Evolutionary conservation across 1,140 invertebrate species (phyloP), one percentile per base, ranked within the genome.

Genomic region (Augochlora pura): DNA sequence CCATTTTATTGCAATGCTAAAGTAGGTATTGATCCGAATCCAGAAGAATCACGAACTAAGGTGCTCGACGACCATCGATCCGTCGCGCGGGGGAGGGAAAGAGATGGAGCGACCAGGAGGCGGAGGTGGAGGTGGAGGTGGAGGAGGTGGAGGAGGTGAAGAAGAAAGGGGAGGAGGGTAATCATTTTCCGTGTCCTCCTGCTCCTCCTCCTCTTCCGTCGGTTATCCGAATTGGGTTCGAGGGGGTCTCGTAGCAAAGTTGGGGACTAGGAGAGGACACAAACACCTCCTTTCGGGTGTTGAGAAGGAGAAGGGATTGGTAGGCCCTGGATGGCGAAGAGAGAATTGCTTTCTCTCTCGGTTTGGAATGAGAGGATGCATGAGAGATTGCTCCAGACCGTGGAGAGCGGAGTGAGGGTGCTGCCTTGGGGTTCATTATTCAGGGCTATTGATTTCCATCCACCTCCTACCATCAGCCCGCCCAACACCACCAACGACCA

Each of bases 371-470:
- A 88, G 85, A 85, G 86, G 87, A 87, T 87, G 87, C 82, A 88
- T 86, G 87, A 88, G 87, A 87, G 86, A 88, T 83, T 84, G 86
- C 85, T 87, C 86, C 85, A 88, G 86, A 86, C 83, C 83, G 85
- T 88, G 78, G 84, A 85, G 84, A 82, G 81, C 72, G 85, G 83
- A 81, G 81, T 68, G 86, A 89, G 88, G 87, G 86, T 90, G 86
- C 86, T 90, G 88, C 88, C 88, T 92, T 89, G 89, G 90, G 91
- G 89, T 92, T 92, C 90, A 92, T 92, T 91, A 92, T 92, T 92
- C 91, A 92, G 88, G 91, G 91, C 90, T 92, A 91, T 92, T 92
- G 91, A 92, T 92, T 92, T 91, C 91, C 89, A 92, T 91, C 91
- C 89, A 91, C 85, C 90, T 86, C 88, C 85, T 88, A 87, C 84